Base-by-base conservation (phyloP, 2,888 invertebrate species). In the Heliconius ismenius region DNA sequence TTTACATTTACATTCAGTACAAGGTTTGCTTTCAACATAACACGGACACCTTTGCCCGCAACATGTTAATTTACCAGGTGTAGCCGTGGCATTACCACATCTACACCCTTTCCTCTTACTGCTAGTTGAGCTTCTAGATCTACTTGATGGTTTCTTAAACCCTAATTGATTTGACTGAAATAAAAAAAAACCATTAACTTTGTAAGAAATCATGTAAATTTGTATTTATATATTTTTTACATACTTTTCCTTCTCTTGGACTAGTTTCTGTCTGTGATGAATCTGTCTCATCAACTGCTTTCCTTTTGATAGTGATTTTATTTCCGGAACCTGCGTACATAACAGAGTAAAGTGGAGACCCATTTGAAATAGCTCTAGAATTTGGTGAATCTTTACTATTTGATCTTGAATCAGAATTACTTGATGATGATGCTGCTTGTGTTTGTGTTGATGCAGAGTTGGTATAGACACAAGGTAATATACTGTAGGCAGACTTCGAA, bases 11-110 rank as follows among this genome's bases (percentile, higher is more conserved):
- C 99, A 99, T 84, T 97, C 97, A 10, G 97, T 95, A 87, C 98
- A 99, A 0, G 98, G 97, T 88, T 97, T 97, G 82, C 97, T 97
- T 81, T 97, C 97, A 7, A 98, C 98, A 90, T 98, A 99, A 90
- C 98, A 99, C 0, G 98, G 98, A 92, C 98, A 99, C 80, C 98
- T 94, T 88, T 98, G 98, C 0, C 98, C 98, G 86, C 98, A 98
- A 87, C 98, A 99, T 0, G 98, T 98, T 65, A 98, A 91, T 88
- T 98, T 98, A 7, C 98, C 98, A 0, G 98, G 98, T 26, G 97
- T 97, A 1, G 97, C 96, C 0, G 98, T 98, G 0, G 98, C 97
- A 90, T 98, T 97, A 6, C 98, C 98, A 93, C 98, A 98, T 78
- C 98, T 95, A 87, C 98, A 98, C 21, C 98, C 97, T 91, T 96